phyloP scores from a whole-genome alignment of 2,888 invertebrate genomes.

The Heliconius ethilla region DNA sequence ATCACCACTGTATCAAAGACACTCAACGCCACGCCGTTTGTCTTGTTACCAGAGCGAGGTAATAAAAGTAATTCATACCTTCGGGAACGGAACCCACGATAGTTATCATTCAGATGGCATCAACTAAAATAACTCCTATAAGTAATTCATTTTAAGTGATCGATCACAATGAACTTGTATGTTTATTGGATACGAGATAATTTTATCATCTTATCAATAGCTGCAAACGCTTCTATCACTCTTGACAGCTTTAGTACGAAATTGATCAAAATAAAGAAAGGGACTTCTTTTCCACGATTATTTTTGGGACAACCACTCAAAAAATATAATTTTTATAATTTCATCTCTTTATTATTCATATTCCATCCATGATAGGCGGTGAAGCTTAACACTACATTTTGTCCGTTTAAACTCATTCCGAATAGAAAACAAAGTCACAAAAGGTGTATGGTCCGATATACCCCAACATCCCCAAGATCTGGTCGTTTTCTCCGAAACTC shows the following conservation, averaged over 20 bases:
- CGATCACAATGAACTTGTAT: background rate
- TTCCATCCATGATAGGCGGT: background rate
- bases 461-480: background rate
- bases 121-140: background rate
- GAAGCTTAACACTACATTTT: background rate
- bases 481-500: background rate
- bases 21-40: background rate
- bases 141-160: slow-evolving; percentile 6
- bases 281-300: background rate
- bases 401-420: too few species aligned
- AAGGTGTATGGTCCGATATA: background rate
- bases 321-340: background rate
- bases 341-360: too few species aligned
- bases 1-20: background rate
- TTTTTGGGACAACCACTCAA: background rate
- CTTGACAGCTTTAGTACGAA: background rate
- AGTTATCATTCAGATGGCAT: background rate
- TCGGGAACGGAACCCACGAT: background rate
- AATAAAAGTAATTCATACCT: background rate
- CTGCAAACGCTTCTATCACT: background rate
- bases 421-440: too few species aligned
- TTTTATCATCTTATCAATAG: background rate
- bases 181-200: background rate
- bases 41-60: background rate
- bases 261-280: background rate